phyloP scores from a whole-genome alignment of 2,797 vertebrate genomes.

The Trichosurus vulpecula region DNA sequence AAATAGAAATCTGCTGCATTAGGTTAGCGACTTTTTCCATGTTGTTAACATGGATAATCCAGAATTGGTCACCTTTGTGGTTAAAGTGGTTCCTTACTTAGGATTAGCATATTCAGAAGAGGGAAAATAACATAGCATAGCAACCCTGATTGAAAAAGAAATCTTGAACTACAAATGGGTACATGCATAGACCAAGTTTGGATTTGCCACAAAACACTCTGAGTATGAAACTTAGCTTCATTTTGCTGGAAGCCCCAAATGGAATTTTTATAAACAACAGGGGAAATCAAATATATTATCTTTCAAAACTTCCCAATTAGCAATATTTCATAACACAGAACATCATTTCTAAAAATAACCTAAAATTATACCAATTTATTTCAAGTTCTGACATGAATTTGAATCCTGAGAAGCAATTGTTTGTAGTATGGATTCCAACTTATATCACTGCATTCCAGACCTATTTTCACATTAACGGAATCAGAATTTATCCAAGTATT shows the following conservation, averaged over 20 bases:
- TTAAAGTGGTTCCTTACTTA: background rate
- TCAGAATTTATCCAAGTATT: background rate
- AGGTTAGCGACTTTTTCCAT: background rate
- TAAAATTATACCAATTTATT: slow-evolving; percentile 71
- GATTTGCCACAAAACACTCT: background rate
- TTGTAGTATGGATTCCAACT: background rate
- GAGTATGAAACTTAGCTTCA: background rate
- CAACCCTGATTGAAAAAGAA: background rate
- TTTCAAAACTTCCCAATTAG: background rate
- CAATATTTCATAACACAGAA: background rate
- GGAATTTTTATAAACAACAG: background rate
- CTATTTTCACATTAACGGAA: background rate
- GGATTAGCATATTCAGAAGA: background rate
- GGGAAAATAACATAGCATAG: background rate
- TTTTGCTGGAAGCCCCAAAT: background rate
- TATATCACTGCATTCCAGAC: background rate
- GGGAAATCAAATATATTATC: slow-evolving; percentile 32
- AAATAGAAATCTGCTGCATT: background rate
- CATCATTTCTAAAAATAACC: slow-evolving; percentile 75
- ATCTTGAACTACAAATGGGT: background rate
- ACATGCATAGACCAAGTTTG: background rate
- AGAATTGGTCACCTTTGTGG: background rate
- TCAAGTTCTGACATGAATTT: slow-evolving; percentile 72
- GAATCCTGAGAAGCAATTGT: slow-evolving; percentile 60
- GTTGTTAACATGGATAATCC: background rate